Evolutionary conservation across 2,113 vertebrate genomes (phyloP), one percentile per base, ranked within the genome.

Genomic region (Oreochromis niloticus): DNA sequence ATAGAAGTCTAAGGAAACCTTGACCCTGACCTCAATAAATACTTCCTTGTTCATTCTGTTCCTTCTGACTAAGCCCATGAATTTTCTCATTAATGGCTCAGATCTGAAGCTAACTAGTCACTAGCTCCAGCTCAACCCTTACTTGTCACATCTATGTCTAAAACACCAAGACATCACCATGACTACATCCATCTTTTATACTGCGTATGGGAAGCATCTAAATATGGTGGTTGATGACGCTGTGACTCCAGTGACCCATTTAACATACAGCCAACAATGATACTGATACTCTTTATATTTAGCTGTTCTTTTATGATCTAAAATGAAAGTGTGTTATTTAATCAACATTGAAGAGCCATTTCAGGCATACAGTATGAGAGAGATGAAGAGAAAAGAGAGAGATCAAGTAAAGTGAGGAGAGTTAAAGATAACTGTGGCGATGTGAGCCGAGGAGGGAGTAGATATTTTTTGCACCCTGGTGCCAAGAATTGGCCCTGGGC

Each of bases 401-500:
- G 61, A 7, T 48, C 54, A 80, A 10, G n/a, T 39, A 59, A 79
- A 52, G 43, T 5, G 73, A 86, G 46, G 24, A 4, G 9, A 71
- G 68, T 73, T 36, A 73, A 84, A 59, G 50, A 11, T 87, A 93
- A 93, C 71, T 92, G 90, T 92, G 82, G 89, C 50, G 80, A 88
- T 10, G 16, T 85, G 84, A 92, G 82, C 71, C 24, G 19, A 91
- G 54, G 43, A 87, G 71, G 8, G 84, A 56, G 87, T 89, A 87
- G 91, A 87, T 87, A 73, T 90, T 91, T 91, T 90, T 83, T 89
- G 66, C 87, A 0, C 30, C 1, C n/a, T 6, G 82, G 88, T 93
- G 94, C 92, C 94, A 94, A 95, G 91, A 89, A 84, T 9, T 12
- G 43, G 55, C 91, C 34, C 52, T 2, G 63, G 55, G 61, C 84